Percentiles rank a stretch among this genome's conserved stretches.
phyloP scores from a whole-genome alignment of 2,797 vertebrate genomes.

The Manis pentadactyla region DNA sequence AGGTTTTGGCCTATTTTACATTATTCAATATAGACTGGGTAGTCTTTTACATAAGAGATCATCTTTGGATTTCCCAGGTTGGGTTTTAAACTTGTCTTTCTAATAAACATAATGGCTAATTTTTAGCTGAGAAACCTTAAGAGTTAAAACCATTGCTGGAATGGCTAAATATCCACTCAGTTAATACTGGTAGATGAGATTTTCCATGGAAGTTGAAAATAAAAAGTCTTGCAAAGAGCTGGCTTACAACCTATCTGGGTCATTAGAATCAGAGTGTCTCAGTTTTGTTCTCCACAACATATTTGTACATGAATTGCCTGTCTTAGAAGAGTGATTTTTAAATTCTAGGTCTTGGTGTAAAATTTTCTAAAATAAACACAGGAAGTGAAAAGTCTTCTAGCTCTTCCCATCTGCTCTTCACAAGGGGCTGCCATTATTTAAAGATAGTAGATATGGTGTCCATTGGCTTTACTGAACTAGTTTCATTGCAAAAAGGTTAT shows the following conservation, averaged over 20 bases:
- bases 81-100: conserved; percentile 12
- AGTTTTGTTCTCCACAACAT: background rate
- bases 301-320: conserved; percentile 1
- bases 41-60: background rate
- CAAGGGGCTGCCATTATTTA: background rate
- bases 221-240: background rate
- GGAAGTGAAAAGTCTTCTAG: background rate
- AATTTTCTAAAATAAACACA: conserved; percentile 5
- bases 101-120: background rate
- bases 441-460: background rate
- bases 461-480: background rate
- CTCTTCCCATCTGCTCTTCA: background rate
- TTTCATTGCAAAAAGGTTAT: background rate
- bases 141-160: background rate
- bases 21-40: background rate
- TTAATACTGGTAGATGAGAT: background rate
- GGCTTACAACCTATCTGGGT: background rate
- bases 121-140: conserved; percentile 38
- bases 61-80: background rate
- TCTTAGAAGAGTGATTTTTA: background rate
- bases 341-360: background rate
- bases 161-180: background rate
- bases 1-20: background rate
- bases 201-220: conserved; percentile 18
- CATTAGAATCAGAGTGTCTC: background rate